phyloP scores from a whole-genome alignment of 2,113 vertebrate genomes.

The Oriolus oriolus region DNA sequence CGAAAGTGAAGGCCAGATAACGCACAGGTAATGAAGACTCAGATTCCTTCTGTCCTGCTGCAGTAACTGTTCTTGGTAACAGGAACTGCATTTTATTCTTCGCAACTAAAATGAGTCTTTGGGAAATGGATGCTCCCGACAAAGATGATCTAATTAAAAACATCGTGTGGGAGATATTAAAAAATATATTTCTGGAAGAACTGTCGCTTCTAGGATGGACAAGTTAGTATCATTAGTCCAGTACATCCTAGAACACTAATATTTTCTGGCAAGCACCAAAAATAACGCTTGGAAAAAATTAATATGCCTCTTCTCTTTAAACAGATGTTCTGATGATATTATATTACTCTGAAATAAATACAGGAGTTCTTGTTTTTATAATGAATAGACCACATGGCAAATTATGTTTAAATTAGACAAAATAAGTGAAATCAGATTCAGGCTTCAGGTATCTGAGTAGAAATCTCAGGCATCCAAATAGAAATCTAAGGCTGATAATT shows the following conservation, averaged over 20 bases:
- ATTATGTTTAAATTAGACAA: not conserved
- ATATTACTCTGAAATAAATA: not conserved
- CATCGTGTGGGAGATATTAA: not conserved
- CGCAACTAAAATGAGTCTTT: not conserved
- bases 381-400: accelerated
- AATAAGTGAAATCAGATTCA: not conserved
- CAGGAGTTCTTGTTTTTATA: not conserved
- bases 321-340: not conserved
- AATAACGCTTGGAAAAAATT: not conserved
- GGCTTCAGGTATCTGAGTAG: not conserved
- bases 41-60: not conserved
- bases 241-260: not conserved
- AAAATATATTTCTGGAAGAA: not conserved
- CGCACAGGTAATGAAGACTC: not conserved
- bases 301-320: not conserved
- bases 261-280: not conserved
- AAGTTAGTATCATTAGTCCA: not conserved
- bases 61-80: not conserved
- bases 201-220: not conserved
- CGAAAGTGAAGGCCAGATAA: not conserved
- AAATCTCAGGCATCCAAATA: not conserved
- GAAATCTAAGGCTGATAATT: not conserved
- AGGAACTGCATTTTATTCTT: not conserved
- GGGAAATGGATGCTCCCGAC: not conserved
- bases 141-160: not conserved